Base-by-base conservation (phyloP, 2,888 invertebrate species). In the Drosophila macrothrix region DNA sequence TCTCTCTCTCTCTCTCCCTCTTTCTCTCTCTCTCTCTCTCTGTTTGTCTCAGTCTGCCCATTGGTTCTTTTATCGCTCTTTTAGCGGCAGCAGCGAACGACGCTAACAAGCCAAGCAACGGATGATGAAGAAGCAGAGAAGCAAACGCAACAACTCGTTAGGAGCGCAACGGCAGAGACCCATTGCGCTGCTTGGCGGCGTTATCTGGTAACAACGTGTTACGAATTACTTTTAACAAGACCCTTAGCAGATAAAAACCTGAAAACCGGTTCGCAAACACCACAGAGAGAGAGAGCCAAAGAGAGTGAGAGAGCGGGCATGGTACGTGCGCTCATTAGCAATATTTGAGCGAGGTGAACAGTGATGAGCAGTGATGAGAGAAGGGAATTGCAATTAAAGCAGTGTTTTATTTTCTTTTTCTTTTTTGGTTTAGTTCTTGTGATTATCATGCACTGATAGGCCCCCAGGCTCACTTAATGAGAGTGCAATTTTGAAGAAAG, bases 191-290 rank as follows among this genome's bases (percentile, higher is more conserved):
- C 76, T 58, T 63, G 77, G 81, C 88, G 80, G 90, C 91, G 88
- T 92, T 92, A 92, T 92, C 92, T 92, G 88, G 91, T 91, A 92
- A 92, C 92, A 92, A 92, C 92, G 92, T 92, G 92, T 92, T 92
- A 92, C 92, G 92, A 92, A 92, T 92, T 92, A 92, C 92, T 90
- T 92, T 92, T 92, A 92, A 92, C 92, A 92, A 92, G 92, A 90
- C 92, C 91, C 92, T 92, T 92, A 92, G 90, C 85, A 91, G 92
- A 92, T 92, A 92, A 92, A 81, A 89, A 82, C 78, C 78, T 74
- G 63, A 78, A 83, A 84, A 87, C 90, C 89, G 84, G 90, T 81
- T 65, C 31, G 60, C 59, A 54, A 35, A 52, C 49, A 55, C 28
- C n/a, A 61, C n/a, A n/a, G 43, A 70, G 56, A 64, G 63, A 16